phyloP scores from a whole-genome alignment of 2,888 invertebrate species.

The Platycheirus albimanus region DNA sequence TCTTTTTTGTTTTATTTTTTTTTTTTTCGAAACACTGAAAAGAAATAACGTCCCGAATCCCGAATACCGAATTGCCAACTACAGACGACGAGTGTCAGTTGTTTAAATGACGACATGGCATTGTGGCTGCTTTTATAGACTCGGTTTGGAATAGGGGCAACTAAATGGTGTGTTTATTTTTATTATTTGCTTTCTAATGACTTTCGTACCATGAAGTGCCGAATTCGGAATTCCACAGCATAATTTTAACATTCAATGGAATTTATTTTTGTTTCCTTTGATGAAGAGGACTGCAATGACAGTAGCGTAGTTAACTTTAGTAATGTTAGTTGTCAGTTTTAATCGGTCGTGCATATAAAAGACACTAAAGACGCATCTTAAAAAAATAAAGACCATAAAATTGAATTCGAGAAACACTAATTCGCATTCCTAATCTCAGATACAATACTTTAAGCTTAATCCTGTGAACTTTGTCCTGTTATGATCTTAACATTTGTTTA shows the following conservation, averaged over 20 bases:
- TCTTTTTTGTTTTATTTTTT: no score
- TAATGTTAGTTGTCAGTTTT: no score
- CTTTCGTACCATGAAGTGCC: conserved; percentile 81
- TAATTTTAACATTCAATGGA: conserved; percentile 65
- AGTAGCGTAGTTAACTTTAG: conserved; percentile 23
- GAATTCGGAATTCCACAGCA: conserved; percentile 77
- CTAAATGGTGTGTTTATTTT: conserved; percentile 20
- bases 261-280: conserved; percentile 55
- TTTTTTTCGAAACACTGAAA: background rate
- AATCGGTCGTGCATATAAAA: no score
- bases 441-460: no score
- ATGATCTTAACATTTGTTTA: no score
- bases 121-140: conserved; percentile 80
- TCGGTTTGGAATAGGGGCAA: conserved; percentile 75
- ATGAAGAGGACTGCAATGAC: conserved; percentile 27
- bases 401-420: no score
- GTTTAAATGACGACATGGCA: conserved; percentile 64
- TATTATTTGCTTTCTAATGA: conserved; percentile 77
- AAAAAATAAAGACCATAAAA: no score
- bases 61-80: conserved; percentile 19
- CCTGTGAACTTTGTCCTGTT: no score
- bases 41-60: background rate
- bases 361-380: no score
- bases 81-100: conserved; percentile 52
- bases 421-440: no score